Conservation (phyloP, 2,888 invertebrate genomes). For the Nasonovia ribisnigri region DNA sequence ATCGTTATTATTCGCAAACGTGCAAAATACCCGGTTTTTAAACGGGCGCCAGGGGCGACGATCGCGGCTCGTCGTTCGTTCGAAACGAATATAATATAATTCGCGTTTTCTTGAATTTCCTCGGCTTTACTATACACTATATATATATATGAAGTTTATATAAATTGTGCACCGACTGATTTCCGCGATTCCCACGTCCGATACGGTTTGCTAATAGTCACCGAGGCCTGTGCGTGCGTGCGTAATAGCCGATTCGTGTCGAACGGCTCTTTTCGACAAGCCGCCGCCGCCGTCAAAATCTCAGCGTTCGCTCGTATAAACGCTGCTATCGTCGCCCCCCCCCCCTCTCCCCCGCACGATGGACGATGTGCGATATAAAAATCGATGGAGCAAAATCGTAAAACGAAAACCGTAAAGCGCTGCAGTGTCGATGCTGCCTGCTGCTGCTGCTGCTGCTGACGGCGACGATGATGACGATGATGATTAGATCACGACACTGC, state of each 20-base stretch:
- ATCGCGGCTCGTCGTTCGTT: not conserved
- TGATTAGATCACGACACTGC: not conserved
- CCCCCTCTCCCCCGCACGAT: not conserved
- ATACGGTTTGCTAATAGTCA: not conserved
- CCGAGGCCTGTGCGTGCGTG: not conserved
- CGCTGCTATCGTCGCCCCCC: not conserved
- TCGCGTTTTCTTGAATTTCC: not conserved
- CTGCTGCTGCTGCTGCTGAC: too few species aligned
- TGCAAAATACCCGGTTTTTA: not conserved
- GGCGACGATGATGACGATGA: not conserved
- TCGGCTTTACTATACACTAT: too few species aligned
- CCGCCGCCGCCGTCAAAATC: not conserved
- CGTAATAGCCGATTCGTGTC: slow-evolving; percentile 9
- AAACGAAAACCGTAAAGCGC: not conserved
- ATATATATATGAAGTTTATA: too few species aligned
- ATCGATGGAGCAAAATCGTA: not conserved
- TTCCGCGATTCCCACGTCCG: not conserved
- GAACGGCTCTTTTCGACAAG: not conserved
- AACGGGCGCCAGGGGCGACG: not conserved
- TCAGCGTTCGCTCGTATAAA: not conserved
- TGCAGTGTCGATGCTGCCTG: too few species aligned
- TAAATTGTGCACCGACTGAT: not conserved
- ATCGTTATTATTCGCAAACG: not conserved
- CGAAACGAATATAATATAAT: not conserved
- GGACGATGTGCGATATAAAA: not conserved